phyloP scores from a whole-genome alignment of 2,888 invertebrate species.

The Halocaridina rubra region DNA sequence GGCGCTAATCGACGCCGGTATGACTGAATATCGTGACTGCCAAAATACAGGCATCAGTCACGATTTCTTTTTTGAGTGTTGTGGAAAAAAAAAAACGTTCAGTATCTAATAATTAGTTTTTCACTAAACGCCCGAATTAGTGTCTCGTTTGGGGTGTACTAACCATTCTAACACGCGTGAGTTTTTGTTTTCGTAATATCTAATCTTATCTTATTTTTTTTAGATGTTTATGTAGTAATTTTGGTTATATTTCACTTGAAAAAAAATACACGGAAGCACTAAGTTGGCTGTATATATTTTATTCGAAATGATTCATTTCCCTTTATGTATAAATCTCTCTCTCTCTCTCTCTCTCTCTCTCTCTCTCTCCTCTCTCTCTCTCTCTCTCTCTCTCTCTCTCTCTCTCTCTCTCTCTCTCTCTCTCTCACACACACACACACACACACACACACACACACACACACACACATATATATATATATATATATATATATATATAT shows the following conservation, averaged over 20 bases:
- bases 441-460: background rate
- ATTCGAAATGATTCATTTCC: no score
- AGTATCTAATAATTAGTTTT: no score
- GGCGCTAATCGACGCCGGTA: conserved; percentile 12
- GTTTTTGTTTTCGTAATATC: no score
- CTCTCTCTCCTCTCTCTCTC: background rate
- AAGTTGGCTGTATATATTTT: no score
- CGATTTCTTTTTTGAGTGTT: background rate
- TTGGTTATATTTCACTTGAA: no score
- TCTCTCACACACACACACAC: background rate
- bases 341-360: background rate
- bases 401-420: background rate
- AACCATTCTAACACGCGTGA: background rate
- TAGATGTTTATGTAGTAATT: no score
- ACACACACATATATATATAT: background rate
- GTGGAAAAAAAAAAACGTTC: background rate
- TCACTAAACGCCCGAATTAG: no score
- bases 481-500: background rate
- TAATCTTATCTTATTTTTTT: no score
- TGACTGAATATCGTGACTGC: background rate
- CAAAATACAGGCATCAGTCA: background rate
- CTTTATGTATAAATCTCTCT: background rate
- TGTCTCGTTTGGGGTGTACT: no score
- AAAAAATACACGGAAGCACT: no score
- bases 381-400: background rate